Base-by-base conservation (phyloP, 53 echinoderm and acorn worm species). In the Apostichopus leukothele region DNA sequence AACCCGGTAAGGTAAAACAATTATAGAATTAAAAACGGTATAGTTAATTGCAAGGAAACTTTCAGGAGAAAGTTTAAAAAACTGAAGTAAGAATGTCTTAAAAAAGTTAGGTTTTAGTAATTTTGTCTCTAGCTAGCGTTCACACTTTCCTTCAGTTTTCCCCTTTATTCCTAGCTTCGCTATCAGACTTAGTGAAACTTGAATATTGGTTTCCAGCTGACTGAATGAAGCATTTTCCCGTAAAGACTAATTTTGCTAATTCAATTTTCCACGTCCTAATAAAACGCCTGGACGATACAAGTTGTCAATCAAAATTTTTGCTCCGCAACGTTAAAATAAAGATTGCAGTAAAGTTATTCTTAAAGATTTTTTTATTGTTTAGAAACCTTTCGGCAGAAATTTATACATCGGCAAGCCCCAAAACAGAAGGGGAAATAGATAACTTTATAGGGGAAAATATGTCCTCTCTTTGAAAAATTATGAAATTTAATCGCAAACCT, bases 181-280 rank as follows among this genome's bases (percentile, higher is more conserved):
- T 76, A 9, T 76, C 51, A 76, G 51, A 76, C 26, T 51, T 13
- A 39, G 5, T 1, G 12, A 51, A 50, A 76, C n/a, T 71, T n/a
- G 71, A 18, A 19, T 71, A 18, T 18, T 50, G 54, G 54, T 79
- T 81, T 81, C 19, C 60, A 81, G 50, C 81, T 81, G 81, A 81
- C 81, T 55, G 53, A 52, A 59, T 19, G 23, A 5, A 54, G 16
- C 81, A 55, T 81, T 14, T 81, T 81, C 20, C 14, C 54, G 81
- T 81, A 55, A 81, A 53, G 81, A 54, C 55, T 81, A 81, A 81
- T 81, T 81, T 81, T 81, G 6, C 55, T 81, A 81, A 81, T 81
- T 81, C 57, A 81, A 81, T 81, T 81, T 81, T 22, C 53, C 59
- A 54, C 55, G 55, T 55, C 54, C 81, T 81, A 81, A 81, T 81